A percentile compares a stretch with the other conserved stretches of the same genome.
Evolutionary conservation across 1,140 invertebrate species (phyloP).

Genomic region (Sminthurinus signatus): DNA sequence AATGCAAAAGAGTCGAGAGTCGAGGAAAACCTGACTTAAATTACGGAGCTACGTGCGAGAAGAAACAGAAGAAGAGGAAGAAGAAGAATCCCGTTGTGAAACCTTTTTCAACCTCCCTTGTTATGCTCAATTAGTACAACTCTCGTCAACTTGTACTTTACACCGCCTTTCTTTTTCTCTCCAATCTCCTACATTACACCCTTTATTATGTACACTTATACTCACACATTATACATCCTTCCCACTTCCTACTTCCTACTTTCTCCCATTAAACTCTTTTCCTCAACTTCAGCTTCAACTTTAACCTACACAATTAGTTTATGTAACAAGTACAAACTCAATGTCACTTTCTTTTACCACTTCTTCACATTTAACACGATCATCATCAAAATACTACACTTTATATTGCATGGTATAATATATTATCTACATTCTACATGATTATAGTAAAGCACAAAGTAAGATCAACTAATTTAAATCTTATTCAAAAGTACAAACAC

Average conservation of each 20-base stretch:
- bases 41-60: neutral
- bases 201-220: neutral
- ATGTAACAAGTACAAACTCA: no score
- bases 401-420: no score
- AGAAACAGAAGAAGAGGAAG: no score
- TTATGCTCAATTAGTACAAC: slow-evolving; percentile 5
- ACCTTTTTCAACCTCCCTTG: neutral
- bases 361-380: no score
- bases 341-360: no score
- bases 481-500: no score
- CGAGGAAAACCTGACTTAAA: neutral
- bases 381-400: no score
- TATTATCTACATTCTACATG: no score
- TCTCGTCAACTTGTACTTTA: neutral
- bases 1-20: neutral
- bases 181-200: neutral
- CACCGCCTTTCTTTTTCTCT: neutral
- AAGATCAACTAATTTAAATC: no score
- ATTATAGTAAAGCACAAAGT: no score
- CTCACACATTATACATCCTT: neutral
- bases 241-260: neutral
- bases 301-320: no score
- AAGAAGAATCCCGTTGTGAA: neutral
- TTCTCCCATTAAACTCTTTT: neutral
- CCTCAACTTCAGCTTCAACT: neutral